Evolutionary conservation across 2,888 invertebrate species (phyloP).

Genomic region (Drosophila ezoana): DNA sequence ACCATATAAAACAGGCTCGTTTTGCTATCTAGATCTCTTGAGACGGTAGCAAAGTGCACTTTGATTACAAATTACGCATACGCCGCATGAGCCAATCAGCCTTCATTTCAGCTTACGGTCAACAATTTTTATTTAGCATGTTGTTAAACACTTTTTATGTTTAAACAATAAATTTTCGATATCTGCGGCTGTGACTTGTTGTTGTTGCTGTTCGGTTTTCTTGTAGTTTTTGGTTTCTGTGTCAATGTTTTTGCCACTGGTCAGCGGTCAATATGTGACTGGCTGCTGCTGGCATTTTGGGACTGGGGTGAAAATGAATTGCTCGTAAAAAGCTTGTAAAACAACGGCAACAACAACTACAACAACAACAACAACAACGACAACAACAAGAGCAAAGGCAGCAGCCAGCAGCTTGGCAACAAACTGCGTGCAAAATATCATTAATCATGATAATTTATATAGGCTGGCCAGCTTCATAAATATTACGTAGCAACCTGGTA

Average conservation of each 20-base stretch:
- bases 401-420: conserved; percentile 51
- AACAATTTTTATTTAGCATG: conserved; percentile 21
- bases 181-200: conserved; percentile 13
- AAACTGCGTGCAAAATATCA: conserved; percentile 79
- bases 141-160: conserved; percentile 28
- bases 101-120: background rate
- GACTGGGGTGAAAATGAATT: conserved; percentile 70
- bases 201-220: conserved; percentile 15
- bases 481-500: conserved; percentile 47
- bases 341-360: conserved; percentile 62
- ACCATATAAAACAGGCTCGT: background rate
- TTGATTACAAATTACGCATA: conserved; percentile 40
- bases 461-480: conserved; percentile 67
- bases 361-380: conserved; percentile 10
- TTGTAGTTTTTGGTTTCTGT: conserved; percentile 57
- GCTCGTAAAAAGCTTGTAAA: conserved; percentile 77
- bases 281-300: conserved; percentile 52
- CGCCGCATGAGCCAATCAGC: conserved; percentile 25
- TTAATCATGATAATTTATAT: conserved; percentile 81
- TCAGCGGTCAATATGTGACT: conserved; percentile 44
- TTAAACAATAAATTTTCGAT: conserved; percentile 39
- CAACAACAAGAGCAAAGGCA: conserved; percentile 5
- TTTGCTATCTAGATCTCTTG: background rate
- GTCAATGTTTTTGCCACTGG: conserved; percentile 76
- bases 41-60: conserved; percentile 7